Evolutionary conservation across 2,113 vertebrate genomes (phyloP).

Genomic region (Mesocricetus auratus): DNA sequence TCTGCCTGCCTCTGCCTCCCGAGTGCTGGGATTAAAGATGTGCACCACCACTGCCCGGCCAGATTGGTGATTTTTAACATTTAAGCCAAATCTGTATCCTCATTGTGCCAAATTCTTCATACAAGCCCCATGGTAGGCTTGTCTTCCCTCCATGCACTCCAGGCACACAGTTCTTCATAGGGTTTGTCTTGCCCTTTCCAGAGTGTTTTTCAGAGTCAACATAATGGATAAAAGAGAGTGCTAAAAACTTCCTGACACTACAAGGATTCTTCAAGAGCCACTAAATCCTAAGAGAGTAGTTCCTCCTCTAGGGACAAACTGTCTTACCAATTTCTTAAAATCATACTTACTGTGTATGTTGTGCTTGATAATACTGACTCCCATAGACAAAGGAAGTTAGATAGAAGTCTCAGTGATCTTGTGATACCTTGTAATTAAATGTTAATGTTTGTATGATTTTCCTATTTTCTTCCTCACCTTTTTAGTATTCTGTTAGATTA

Average conservation of each 20-base stretch:
- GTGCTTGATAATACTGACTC: neutral
- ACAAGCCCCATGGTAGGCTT: neutral
- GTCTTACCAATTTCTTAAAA: neutral
- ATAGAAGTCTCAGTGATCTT: neutral
- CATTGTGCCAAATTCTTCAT: neutral
- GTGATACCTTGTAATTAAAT: neutral
- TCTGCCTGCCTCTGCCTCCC: too few relatives aligned
- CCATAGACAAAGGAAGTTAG: neutral
- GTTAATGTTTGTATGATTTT: constrained; percentile 13
- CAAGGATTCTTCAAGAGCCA: neutral
- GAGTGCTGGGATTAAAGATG: too few relatives aligned
- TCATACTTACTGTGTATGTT: neutral
- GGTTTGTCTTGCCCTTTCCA: neutral
- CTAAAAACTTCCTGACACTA: neutral
- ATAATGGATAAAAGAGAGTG: neutral
- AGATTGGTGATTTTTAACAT: constrained; percentile 24
- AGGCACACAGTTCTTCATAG: neutral
- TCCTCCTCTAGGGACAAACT: neutral
- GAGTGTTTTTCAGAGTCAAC: neutral
- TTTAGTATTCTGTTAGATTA: neutral
- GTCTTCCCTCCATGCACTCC: neutral
- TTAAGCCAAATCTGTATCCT: neutral
- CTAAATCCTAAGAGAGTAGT: neutral
- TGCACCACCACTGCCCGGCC: too few relatives aligned
- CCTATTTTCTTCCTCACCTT: neutral